Conservation (phyloP, 2,113 vertebrate genomes). For the Lepisosteus osseus region DNA sequence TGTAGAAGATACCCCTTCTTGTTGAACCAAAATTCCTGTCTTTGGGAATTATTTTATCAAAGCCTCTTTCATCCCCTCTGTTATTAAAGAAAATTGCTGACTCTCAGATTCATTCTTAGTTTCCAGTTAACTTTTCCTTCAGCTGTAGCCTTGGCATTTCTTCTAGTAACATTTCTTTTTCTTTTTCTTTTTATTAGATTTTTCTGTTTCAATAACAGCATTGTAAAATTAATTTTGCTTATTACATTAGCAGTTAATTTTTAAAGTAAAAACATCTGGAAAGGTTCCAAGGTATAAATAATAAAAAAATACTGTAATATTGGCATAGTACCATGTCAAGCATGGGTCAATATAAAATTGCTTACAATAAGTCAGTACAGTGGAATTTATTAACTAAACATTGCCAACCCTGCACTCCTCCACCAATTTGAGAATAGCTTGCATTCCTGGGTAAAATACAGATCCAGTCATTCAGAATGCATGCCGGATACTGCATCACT, state of each 20-base stretch:
- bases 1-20: constrained; percentile 26
- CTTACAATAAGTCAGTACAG: too few relatives aligned
- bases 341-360: too few relatives aligned
- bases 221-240: constrained; percentile 17
- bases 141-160: constrained; percentile 7
- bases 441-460: too few relatives aligned
- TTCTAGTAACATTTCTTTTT: constrained; percentile 13
- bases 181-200: constrained; percentile 3
- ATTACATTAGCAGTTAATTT: background rate
- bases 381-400: too few relatives aligned
- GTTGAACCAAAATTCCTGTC: constrained; percentile 40
- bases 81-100: constrained; percentile 46
- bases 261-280: constrained; percentile 3
- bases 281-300: constrained; percentile 11
- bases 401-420: too few relatives aligned
- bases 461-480: too few relatives aligned
- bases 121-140: constrained; percentile 28
- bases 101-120: constrained; percentile 36
- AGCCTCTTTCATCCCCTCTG: constrained; percentile 41
- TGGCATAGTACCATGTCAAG: background rate
- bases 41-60: constrained; percentile 48
- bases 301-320: constrained; percentile 49
- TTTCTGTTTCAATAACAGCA: constrained; percentile 28
- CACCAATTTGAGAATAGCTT: too few relatives aligned
- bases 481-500: too few relatives aligned